These are phyloP conservation scores for Holacanthus passer DNA, from an alignment of 2,113 vertebrate species.

Conservation along the genomic window DNA sequence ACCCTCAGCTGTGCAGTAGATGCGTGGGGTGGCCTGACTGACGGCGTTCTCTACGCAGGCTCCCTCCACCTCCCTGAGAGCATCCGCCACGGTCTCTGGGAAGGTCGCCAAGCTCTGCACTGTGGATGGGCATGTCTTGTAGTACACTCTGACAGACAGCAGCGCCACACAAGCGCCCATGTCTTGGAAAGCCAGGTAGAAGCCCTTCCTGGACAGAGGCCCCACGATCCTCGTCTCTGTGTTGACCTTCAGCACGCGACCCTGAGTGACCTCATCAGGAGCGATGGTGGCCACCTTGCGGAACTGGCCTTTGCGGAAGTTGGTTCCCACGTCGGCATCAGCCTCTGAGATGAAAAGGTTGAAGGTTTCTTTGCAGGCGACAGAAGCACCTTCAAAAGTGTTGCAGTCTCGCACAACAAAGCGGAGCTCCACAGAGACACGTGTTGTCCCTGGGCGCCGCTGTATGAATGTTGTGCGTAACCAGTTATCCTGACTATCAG, in stretches of 20 bases:
- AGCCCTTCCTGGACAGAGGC: constrained; percentile 88
- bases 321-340: constrained; percentile 94
- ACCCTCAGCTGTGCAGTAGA: constrained; percentile 93
- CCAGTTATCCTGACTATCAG: constrained; percentile 98
- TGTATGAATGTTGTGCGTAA: constrained; percentile 97
- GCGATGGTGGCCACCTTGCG: constrained; percentile 96
- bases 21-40: constrained; percentile 85
- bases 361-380: constrained; percentile 97
- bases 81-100: constrained; percentile 89
- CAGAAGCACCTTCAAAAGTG: constrained; percentile 88
- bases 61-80: constrained; percentile 88
- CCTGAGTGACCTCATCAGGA: constrained; percentile 92
- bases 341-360: constrained; percentile 94
- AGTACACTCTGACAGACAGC: constrained; percentile 92
- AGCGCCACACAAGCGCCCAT: constrained; percentile 93
- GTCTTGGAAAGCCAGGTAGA: constrained; percentile 98
- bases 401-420: constrained; percentile 96
- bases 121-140: constrained; percentile 91
- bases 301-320: constrained; percentile 95
- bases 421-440: constrained; percentile 92
- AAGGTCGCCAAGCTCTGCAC: constrained; percentile 89
- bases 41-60: constrained; percentile 88
- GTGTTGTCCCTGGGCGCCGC: constrained; percentile 85
- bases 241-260: constrained; percentile 89
- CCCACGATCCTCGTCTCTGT: constrained; percentile 89